phyloP scores from a whole-genome alignment of 2,888 invertebrate genomes.

The Eretmocerus hayati region DNA sequence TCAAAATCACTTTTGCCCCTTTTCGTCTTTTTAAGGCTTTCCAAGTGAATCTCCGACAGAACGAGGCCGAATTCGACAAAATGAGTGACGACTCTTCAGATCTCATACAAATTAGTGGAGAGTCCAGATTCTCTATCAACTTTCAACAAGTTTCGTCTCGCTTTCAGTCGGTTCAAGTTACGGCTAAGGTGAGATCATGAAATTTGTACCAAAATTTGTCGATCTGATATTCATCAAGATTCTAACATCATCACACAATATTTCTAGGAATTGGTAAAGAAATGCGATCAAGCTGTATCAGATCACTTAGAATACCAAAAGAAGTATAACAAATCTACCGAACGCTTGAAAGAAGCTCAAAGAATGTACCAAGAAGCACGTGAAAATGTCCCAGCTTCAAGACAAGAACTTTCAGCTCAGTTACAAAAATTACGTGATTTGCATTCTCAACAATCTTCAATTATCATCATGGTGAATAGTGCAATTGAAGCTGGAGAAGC shows the following conservation, averaged over 20 bases:
- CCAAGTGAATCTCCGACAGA: conserved; percentile 69
- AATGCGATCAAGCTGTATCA: conserved; percentile 80
- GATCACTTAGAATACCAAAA: conserved; percentile 76
- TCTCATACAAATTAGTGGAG: conserved; percentile 76
- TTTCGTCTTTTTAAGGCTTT: conserved; percentile 55
- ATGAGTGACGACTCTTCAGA: conserved; percentile 80
- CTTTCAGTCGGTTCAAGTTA: conserved; percentile 82
- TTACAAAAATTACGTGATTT: conserved; percentile 67
- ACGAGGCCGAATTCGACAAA: conserved; percentile 81
- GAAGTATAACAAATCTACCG: conserved; percentile 75
- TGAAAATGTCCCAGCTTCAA: conserved; percentile 53
- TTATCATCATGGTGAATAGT: conserved; percentile 69
- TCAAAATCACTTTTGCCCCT: background rate
- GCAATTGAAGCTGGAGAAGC: conserved; percentile 85
- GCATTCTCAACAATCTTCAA: conserved; percentile 66
- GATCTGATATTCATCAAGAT: background rate
- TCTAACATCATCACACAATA: background rate
- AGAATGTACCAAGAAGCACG: conserved; percentile 63
- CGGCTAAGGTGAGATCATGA: conserved; percentile 57
- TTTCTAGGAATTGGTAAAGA: conserved; percentile 72
- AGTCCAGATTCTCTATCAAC: conserved; percentile 78
- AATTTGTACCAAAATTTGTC: background rate
- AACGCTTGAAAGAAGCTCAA: conserved; percentile 73
- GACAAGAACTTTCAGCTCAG: conserved; percentile 64
- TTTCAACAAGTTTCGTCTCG: conserved; percentile 84